These are phyloP conservation scores for Hestina assimilis DNA, from an alignment of 1,140 invertebrate species.

Conservation along the genomic window DNA sequence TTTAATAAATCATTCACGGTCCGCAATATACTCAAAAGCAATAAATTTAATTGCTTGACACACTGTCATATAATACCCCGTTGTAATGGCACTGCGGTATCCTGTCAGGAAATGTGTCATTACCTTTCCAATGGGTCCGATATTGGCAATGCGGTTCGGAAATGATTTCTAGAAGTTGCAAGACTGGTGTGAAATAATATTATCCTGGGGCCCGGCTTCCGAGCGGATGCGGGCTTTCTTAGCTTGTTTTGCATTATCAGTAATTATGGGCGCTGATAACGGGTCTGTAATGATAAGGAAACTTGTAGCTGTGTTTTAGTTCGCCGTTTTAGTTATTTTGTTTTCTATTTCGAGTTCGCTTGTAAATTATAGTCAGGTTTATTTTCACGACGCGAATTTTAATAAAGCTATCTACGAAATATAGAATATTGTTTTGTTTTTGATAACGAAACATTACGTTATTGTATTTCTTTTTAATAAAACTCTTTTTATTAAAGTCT, in stretches of 20 bases:
- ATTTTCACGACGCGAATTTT: too few relatives aligned
- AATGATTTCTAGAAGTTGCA: constrained; percentile 23
- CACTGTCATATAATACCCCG: constrained; percentile 31
- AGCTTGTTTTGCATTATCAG: constrained; percentile 39
- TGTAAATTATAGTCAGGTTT: neutral
- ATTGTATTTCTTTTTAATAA: too few relatives aligned
- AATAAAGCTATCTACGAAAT: too few relatives aligned
- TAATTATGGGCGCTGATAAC: constrained; percentile 35
- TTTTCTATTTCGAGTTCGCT: constrained; percentile 1
- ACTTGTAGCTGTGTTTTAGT: constrained; percentile 16
- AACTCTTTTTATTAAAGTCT: too few relatives aligned
- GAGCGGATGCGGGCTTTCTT: constrained; percentile 57
- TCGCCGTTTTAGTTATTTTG: neutral
- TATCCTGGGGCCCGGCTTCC: constrained; percentile 42
- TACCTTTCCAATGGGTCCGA: constrained; percentile 27
- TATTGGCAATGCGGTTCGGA: constrained; percentile 25
- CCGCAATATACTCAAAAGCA: constrained; percentile 1
- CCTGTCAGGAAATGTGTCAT: constrained; percentile 35
- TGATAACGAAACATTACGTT: too few relatives aligned
- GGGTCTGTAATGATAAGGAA: constrained; percentile 26
- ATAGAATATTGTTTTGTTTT: too few relatives aligned
- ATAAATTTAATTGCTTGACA: constrained; percentile 29
- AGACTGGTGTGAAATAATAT: constrained; percentile 30
- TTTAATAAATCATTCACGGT: constrained; percentile 10
- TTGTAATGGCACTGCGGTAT: constrained; percentile 27